These are phyloP conservation scores for Osmerus eperlanus DNA, from an alignment of 2,113 vertebrate species.

Conservation along the genomic window DNA sequence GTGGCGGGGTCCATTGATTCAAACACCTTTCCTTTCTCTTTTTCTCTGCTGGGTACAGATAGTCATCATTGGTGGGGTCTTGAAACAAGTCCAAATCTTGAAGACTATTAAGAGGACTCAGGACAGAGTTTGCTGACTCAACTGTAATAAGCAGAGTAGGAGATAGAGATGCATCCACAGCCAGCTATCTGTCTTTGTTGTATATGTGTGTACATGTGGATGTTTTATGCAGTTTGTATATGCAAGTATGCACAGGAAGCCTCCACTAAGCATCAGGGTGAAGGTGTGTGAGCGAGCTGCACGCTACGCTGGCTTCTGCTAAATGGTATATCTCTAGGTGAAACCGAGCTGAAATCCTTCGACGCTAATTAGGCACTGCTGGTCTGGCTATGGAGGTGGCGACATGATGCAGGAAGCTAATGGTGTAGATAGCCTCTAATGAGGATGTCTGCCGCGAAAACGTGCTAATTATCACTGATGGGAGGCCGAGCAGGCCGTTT, in stretches of 20 bases:
- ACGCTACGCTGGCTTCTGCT: slow-evolving; percentile 27
- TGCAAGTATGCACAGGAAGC: slow-evolving; percentile 38
- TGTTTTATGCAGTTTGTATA: slow-evolving; percentile 10
- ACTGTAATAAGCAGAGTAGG: background rate
- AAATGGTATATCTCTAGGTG: slow-evolving; percentile 32
- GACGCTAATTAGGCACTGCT: slow-evolving; percentile 51
- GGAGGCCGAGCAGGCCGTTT: slow-evolving; percentile 44
- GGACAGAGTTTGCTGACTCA: background rate
- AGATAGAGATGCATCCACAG: background rate
- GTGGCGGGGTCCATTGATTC: slow-evolving; percentile 43
- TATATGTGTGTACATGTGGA: slow-evolving; percentile 24
- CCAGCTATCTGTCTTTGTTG: background rate
- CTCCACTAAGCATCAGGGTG: slow-evolving; percentile 39
- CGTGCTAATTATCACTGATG: slow-evolving; percentile 57
- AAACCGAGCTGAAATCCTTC: slow-evolving; percentile 36
- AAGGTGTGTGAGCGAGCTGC: slow-evolving; percentile 20
- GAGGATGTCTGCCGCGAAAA: slow-evolving; percentile 43
- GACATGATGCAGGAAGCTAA: slow-evolving; percentile 31
- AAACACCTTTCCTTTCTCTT: slow-evolving; percentile 28
- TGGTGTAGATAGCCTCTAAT: slow-evolving; percentile 57
- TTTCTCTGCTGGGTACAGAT: slow-evolving; percentile 16
- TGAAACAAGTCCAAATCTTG: background rate
- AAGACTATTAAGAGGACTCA: background rate
- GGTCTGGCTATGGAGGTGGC: slow-evolving; percentile 37
- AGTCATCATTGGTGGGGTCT: background rate